A percentile compares a stretch with the other conserved stretches of the same genome.
These are phyloP conservation scores for Volucella inflata DNA, from an alignment of 2,888 invertebrate genomes.

Conservation along the genomic window DNA sequence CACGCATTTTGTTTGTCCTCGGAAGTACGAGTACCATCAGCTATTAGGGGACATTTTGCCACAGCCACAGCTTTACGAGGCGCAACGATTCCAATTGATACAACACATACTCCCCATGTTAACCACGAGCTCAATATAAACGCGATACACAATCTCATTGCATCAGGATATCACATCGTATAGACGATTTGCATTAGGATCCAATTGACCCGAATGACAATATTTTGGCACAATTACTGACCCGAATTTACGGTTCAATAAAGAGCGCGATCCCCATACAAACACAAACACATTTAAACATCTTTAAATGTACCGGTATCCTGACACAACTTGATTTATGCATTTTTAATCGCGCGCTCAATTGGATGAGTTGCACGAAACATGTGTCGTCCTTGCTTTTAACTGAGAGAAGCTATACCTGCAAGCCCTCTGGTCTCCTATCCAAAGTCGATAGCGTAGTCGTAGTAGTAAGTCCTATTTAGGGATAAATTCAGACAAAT, in stretches of 20 bases:
- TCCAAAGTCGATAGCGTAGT: conserved; percentile 33
- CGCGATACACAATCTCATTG: conserved; percentile 7
- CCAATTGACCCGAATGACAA: conserved; percentile 48
- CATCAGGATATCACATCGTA: not conserved
- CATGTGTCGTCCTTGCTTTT: conserved; percentile 31
- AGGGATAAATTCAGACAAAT: conserved; percentile 31
- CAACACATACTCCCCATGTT: not conserved
- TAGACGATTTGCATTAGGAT: conserved; percentile 28
- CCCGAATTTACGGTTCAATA: conserved; percentile 45
- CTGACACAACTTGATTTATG: conserved; percentile 68
- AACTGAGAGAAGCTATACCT: not conserved
- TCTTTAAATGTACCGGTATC: conserved; percentile 42
- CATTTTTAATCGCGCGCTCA: conserved; percentile 61
- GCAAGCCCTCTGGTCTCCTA: not conserved
- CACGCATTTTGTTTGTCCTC: conserved; percentile 27
- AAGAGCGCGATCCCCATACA: not conserved
- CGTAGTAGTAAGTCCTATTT: not conserved
- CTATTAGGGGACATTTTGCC: conserved; percentile 3
- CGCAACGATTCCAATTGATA: too few relatives aligned
- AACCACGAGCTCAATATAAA: conserved; percentile 4
- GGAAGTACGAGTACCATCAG: not conserved
- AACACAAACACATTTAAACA: not conserved
- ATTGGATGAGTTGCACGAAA: conserved; percentile 32
- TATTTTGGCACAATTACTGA: conserved; percentile 69
- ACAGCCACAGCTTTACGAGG: not conserved